These are phyloP conservation scores for Acleris sparsana DNA, from an alignment of 2,888 invertebrate species.

Conservation along the genomic window DNA sequence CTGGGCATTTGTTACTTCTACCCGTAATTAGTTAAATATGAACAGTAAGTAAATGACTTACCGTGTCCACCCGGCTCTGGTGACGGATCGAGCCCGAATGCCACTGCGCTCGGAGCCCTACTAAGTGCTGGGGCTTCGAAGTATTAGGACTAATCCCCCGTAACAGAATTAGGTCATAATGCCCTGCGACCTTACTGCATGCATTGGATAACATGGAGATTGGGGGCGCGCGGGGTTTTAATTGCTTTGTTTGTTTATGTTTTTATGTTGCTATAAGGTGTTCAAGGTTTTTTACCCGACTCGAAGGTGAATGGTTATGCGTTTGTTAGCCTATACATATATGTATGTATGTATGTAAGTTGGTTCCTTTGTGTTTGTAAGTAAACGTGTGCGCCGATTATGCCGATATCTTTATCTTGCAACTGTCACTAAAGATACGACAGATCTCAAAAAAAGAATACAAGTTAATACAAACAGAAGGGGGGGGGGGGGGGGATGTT, in stretches of 20 bases:
- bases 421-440: no score
- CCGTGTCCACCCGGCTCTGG: slow-evolving; percentile 45
- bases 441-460: no score
- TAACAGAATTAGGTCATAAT: slow-evolving; percentile 72
- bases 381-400: no score
- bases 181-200: slow-evolving; percentile 59
- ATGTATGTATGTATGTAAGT: no score
- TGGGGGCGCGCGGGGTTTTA: slow-evolving; percentile 49
- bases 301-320: no score
- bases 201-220: slow-evolving; percentile 47
- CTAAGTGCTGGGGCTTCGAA: slow-evolving; percentile 73
- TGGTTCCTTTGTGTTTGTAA: no score
- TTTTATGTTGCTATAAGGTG: slow-evolving; percentile 6
- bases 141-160: slow-evolving; percentile 67
- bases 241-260: slow-evolving; percentile 41
- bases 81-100: slow-evolving; percentile 52
- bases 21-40: background rate
- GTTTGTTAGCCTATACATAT: no score
- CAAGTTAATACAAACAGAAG: no score
- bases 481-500: no score
- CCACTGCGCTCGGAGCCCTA: slow-evolving; percentile 50
- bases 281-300: slow-evolving; percentile 11
- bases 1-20: background rate
- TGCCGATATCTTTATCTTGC: no score
- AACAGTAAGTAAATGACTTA: slow-evolving; percentile 29